These are phyloP conservation scores for Caenorhabditis panamensis DNA, from an alignment of 2,888 invertebrate species.

Conservation along the genomic window DNA sequence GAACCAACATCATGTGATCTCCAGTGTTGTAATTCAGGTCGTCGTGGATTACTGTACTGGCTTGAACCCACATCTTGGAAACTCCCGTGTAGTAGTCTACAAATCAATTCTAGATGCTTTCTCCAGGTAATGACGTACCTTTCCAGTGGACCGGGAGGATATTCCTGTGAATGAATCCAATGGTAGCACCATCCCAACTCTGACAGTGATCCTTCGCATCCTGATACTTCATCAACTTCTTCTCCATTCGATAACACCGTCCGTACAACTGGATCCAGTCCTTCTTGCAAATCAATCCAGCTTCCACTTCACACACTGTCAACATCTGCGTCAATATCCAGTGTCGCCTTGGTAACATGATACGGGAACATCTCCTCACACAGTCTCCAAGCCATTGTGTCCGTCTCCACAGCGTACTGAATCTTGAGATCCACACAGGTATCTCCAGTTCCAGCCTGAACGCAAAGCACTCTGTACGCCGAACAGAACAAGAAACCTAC, in stretches of 20 bases:
- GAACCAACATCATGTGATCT: not conserved
- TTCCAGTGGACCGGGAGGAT: not conserved
- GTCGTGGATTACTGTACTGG: not conserved
- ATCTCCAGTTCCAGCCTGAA: too few relatives aligned
- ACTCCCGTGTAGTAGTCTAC: not conserved
- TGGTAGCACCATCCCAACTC: not conserved
- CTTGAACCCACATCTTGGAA: not conserved
- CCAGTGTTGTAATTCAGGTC: not conserved
- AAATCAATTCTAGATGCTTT: not conserved
- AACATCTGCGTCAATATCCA: too few relatives aligned
- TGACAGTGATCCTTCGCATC: not conserved
- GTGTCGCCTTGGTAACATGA: constrained; percentile 2
- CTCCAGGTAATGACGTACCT: not conserved
- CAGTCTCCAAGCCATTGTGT: not conserved
- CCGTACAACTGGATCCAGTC: constrained; percentile 10
- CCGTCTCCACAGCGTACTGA: too few relatives aligned
- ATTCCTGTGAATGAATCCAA: not conserved
- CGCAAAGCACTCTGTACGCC: too few relatives aligned
- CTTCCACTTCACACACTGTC: too few relatives aligned
- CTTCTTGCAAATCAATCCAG: constrained; percentile 1
- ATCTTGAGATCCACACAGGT: too few relatives aligned
- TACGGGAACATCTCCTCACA: not conserved
- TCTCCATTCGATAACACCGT: not conserved
- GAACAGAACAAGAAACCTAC: too few relatives aligned
- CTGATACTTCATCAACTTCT: not conserved